Evolutionary conservation across 2,888 invertebrate genomes (phyloP).

Genomic region (Nipponacmea schrenckii): DNA sequence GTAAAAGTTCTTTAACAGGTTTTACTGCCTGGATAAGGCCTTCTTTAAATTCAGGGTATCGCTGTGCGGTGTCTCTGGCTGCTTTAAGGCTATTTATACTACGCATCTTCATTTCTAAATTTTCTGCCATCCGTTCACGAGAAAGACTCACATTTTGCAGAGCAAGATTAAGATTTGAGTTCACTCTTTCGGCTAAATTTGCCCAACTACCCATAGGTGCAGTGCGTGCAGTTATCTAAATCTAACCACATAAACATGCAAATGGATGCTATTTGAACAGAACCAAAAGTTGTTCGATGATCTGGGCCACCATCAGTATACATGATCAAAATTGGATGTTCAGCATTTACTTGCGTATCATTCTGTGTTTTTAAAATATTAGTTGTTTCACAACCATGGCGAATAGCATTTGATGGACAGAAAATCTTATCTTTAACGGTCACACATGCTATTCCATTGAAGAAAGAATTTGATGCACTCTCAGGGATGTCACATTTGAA

Average conservation of each 20-base stretch:
- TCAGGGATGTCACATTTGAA: slow-evolving; percentile 14
- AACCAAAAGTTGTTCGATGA: background rate
- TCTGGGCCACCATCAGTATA: too few relatives aligned
- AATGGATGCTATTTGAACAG: background rate
- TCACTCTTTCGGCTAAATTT: background rate
- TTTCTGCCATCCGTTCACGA: too few relatives aligned
- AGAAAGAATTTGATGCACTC: slow-evolving; percentile 17
- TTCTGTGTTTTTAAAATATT: slow-evolving; percentile 2
- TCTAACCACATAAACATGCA: background rate
- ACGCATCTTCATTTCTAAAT: too few relatives aligned
- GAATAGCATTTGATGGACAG: slow-evolving; percentile 15
- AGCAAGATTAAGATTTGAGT: too few relatives aligned
- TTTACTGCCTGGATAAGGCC: background rate
- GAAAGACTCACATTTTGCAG: background rate
- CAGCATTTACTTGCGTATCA: slow-evolving; percentile 2
- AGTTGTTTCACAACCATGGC: slow-evolving; percentile 18
- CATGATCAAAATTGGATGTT: slow-evolving; percentile 8
- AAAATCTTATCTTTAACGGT: slow-evolving; percentile 23
- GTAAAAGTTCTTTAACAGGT: background rate
- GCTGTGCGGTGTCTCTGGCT: background rate
- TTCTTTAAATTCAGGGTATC: background rate
- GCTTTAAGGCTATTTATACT: background rate
- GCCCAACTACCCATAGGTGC: background rate
- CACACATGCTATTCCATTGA: slow-evolving; percentile 15
- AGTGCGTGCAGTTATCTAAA: background rate